These are phyloP conservation scores for Omphaloscelis lunosa DNA, from an alignment of 2,888 invertebrate species.

Conservation along the genomic window DNA sequence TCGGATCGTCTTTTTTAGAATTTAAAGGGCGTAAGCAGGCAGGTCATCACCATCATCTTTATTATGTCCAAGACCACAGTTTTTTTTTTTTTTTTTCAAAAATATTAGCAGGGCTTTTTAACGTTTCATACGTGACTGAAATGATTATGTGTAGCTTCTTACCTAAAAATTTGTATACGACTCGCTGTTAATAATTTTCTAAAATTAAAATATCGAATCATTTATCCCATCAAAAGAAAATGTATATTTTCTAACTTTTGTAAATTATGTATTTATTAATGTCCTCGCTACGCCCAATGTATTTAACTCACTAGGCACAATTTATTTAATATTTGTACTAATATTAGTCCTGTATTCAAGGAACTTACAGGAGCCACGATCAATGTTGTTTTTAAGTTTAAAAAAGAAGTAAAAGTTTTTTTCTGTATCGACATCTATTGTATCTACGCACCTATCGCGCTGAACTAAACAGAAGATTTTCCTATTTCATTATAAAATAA, in stretches of 20 bases:
- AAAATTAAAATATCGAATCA: neutral
- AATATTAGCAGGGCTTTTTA: neutral
- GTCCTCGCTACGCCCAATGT: neutral
- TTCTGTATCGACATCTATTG: constrained; percentile 6
- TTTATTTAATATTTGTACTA: constrained; percentile 43
- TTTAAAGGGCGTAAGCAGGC: constrained; percentile 54
- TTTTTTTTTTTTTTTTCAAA: constrained; percentile 3
- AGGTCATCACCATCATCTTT: neutral
- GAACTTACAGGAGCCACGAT: constrained; percentile 49
- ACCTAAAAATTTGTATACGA: constrained; percentile 46
- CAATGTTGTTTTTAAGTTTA: constrained; percentile 58
- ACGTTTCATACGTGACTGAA: neutral
- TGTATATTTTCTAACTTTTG: constrained; percentile 5
- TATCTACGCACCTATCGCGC: neutral
- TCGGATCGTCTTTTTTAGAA: constrained; percentile 48
- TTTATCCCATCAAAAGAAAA: neutral
- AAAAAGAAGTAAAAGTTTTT: constrained; percentile 40
- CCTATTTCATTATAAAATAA: neutral
- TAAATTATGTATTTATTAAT: constrained; percentile 34
- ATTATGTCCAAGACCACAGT: neutral
- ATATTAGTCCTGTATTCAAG: constrained; percentile 32
- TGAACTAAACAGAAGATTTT: neutral
- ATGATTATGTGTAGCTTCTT: neutral
- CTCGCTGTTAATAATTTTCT: constrained; percentile 42
- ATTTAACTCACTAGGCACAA: constrained; percentile 51